Evolutionary conservation across 2,888 invertebrate genomes (phyloP).

Genomic region (Synergus laeviventris): DNA sequence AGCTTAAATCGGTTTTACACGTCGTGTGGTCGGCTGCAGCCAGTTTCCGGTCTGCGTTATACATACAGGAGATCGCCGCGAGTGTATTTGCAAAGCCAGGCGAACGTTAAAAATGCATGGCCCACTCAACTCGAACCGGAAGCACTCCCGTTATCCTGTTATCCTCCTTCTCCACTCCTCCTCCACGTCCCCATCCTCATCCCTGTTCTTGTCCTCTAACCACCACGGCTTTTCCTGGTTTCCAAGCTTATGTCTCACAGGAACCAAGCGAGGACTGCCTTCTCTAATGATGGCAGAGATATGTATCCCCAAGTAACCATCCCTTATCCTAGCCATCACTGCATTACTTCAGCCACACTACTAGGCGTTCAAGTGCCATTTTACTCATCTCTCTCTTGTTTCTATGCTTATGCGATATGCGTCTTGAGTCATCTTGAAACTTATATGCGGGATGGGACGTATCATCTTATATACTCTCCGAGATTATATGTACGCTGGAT

Average conservation of each 20-base stretch:
- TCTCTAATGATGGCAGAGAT: slow-evolving; percentile 31
- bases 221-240: slow-evolving; percentile 18
- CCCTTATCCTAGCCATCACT: not conserved
- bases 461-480: slow-evolving; percentile 5
- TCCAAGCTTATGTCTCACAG: slow-evolving; percentile 16
- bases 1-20: slow-evolving; percentile 60
- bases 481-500: slow-evolving; percentile 13
- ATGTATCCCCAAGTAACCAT: not conserved
- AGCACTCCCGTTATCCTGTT: slow-evolving; percentile 65
- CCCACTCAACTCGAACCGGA: slow-evolving; percentile 70
- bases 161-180: slow-evolving; percentile 43
- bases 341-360: not conserved
- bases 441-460: not conserved
- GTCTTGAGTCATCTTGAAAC: not conserved
- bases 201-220: slow-evolving; percentile 12
- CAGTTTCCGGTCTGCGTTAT: slow-evolving; percentile 55
- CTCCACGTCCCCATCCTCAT: not conserved
- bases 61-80: slow-evolving; percentile 37
- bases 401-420: not conserved
- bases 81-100: slow-evolving; percentile 52
- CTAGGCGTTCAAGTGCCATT: slow-evolving; percentile 19
- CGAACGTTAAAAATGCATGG: slow-evolving; percentile 69
- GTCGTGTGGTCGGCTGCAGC: slow-evolving; percentile 52
- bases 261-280: slow-evolving; percentile 15
- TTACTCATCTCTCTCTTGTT: slow-evolving; percentile 4